Evolutionary conservation across 2,888 invertebrate genomes (phyloP), one percentile per base, ranked within the genome.

Genomic region (Lagria hirta): DNA sequence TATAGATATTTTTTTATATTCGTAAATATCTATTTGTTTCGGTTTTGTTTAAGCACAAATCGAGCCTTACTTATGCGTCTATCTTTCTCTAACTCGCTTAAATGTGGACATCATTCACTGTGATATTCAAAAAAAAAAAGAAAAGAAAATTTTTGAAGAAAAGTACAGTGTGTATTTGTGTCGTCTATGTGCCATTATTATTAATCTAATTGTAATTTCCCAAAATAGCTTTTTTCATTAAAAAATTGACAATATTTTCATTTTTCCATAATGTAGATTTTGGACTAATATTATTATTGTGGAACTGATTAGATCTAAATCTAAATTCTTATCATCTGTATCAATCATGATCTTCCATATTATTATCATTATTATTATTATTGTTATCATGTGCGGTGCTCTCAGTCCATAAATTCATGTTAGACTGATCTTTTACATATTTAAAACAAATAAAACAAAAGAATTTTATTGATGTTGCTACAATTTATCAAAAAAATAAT

Each of bases 1-100:
- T 63, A 67, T 64, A 66, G 64, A 66, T 69, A 69, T 69, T 68
- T 69, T 69, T 68, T 68, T 68, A 68, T 62, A n/a, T n/a, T n/a
- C n/a, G n/a, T n/a, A n/a, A n/a, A n/a, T n/a, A n/a, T n/a, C n/a
- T n/a, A n/a, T n/a, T n/a, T n/a, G n/a, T n/a, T n/a, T n/a, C n/a
- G n/a, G n/a, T n/a, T n/a, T n/a, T n/a, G n/a, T n/a, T n/a, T n/a
- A n/a, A n/a, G n/a, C n/a, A n/a, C 20, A 5, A 61, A 55, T 57
- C 54, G 53, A 59, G 58, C 57, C 59, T 61, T 59, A 62, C 34
- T 54, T 55, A 54, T 58, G 51, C 55, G 48, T 58, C 26, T 28
- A 6, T 35, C 47, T 57, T 49, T 51, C 43, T 52, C 48, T 54
- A 53, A 55, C 49, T 57, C 57, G 61, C 60, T 63, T 60, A 52